Conservation (phyloP, 2,113 vertebrate genomes). For the Fregetta grallaria region DNA sequence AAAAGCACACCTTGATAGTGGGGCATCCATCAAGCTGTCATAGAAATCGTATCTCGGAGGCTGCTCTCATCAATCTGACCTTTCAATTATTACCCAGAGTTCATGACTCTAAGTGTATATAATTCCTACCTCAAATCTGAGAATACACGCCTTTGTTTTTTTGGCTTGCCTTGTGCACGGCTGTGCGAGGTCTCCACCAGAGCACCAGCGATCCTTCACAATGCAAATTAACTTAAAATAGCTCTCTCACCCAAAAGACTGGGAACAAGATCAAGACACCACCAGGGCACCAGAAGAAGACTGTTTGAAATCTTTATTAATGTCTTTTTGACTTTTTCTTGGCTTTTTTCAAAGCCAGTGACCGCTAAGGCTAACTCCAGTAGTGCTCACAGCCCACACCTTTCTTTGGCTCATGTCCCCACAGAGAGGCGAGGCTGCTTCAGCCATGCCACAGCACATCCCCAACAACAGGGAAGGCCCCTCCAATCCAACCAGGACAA, state of each 20-base stretch:
- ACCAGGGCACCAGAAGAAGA: not conserved
- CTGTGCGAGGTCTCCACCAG: not conserved
- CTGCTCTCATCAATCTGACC: slow-evolving; percentile 78
- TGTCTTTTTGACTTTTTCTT: not conserved
- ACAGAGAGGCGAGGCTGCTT: not conserved
- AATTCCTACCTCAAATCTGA: slow-evolving; percentile 45
- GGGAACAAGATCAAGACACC: not conserved
- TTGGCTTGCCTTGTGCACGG: not conserved
- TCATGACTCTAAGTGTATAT: slow-evolving; percentile 66
- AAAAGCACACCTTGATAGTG: slow-evolving; percentile 79
- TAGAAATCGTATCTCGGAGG: slow-evolving; percentile 72
- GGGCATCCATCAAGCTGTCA: slow-evolving; percentile 80
- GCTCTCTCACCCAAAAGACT: not conserved
- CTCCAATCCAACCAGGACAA: not conserved
- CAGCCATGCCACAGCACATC: not conserved
- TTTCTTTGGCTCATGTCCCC: not conserved
- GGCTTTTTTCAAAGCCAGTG: not conserved
- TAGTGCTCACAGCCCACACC: not conserved
- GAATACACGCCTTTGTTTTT: slow-evolving; percentile 18
- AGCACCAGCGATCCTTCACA: fast-evolving
- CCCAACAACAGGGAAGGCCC: not conserved
- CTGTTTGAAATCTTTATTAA: not conserved
- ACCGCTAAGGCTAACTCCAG: not conserved
- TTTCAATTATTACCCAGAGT: slow-evolving; percentile 76
- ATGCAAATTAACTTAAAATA: slow-evolving; percentile 12